Evolutionary conservation across 2,888 invertebrate genomes (phyloP), one percentile per base, ranked within the genome.

Genomic region (Oeneis ivallda): DNA sequence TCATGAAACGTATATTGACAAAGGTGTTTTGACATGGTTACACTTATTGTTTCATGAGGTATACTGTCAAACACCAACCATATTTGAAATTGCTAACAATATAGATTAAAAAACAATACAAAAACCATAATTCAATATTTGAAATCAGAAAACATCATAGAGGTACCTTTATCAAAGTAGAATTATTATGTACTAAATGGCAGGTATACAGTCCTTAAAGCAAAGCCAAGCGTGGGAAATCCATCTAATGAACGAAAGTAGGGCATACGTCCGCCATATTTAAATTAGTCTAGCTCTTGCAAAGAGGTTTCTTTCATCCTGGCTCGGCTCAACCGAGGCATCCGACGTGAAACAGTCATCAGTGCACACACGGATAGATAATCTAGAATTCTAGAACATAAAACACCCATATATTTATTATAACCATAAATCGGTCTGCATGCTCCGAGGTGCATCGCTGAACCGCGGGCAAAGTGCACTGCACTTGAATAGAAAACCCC

Each of bases 331-430:
- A 41, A 56, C 49, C 37, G 39, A 60, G 26, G n/a, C 60, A 47
- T 64, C 62, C 64, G 64, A 67, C 62, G 62, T 69, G 67, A 67
- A 69, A 67, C 62, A 56, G 69, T 59, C 54, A 19, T 66, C 66
- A 61, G 52, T 53, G 62, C 50, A 62, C 64, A 65, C 59, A 63
- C 47, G 54, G 64, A 82, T 81, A 86, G 84, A 87, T 89, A 87
- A 89, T 89, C 85, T 86, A 75, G 79, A 81, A 86, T 85, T 89
- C 85, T 86, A 75, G 79, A 81, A 86, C 85, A 86, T 91, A 87
- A 89, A 89, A 86, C 86, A 86, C 77, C 84, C 85, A 87, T 89
- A 87, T 86, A 89, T 89, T 89, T 90, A 91, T 88, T 87, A 87
- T 85, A 85, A 80, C 82, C 82, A 89, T 91, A 91, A 90, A 91